These are phyloP conservation scores for Chymomyza costata DNA, from an alignment of 1,140 invertebrate genomes.

Conservation along the genomic window DNA sequence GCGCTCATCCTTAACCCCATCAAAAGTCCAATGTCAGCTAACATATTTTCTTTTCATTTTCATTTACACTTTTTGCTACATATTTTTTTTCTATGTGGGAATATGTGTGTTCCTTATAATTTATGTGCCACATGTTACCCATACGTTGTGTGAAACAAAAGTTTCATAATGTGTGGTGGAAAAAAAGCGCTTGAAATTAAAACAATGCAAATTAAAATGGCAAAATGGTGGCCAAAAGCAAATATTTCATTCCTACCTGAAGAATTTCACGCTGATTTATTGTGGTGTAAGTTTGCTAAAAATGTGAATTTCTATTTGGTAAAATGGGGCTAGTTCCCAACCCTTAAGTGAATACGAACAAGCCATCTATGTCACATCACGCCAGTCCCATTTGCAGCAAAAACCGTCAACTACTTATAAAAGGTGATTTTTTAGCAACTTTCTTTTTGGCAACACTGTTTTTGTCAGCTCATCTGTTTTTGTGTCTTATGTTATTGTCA, in stretches of 20 bases:
- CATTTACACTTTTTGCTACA: conserved; percentile 31
- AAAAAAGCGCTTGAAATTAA: conserved; percentile 30
- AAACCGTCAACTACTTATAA: too few species aligned
- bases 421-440: too few species aligned
- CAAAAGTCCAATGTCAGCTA: neutral
- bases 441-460: too few species aligned
- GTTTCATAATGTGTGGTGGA: conserved; percentile 38
- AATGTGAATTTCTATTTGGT: conserved; percentile 1
- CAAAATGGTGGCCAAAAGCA: conserved; percentile 20
- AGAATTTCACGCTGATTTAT: conserved; percentile 69
- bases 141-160: conserved; percentile 36
- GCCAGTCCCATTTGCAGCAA: too few species aligned
- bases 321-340: too few species aligned
- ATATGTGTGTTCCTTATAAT: conserved; percentile 38
- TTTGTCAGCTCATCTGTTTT: too few species aligned
- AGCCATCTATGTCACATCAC: too few species aligned
- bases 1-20: conserved; percentile 19
- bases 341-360: too few species aligned
- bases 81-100: too few species aligned
- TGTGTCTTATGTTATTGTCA: too few species aligned
- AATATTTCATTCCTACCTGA: conserved; percentile 45
- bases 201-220: conserved; percentile 49
- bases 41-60: conserved; percentile 30
- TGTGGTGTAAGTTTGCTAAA: conserved; percentile 11
- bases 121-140: conserved; percentile 65